Evolutionary conservation across 2,888 invertebrate species (phyloP).

Genomic region (Lasioglossum morio): DNA sequence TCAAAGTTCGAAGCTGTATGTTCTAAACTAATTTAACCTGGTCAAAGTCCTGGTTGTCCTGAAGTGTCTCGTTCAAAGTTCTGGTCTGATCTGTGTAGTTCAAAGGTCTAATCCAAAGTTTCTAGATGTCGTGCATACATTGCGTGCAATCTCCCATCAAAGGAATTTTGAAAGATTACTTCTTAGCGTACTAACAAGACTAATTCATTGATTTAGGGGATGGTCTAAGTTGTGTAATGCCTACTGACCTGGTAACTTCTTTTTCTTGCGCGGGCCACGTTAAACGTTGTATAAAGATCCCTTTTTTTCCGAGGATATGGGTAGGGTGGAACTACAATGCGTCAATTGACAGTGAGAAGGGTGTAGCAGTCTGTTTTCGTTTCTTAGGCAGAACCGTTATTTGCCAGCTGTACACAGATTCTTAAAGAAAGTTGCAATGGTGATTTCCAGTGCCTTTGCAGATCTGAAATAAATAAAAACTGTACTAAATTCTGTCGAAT

Average conservation of each 20-base stretch:
- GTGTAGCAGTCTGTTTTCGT: not conserved
- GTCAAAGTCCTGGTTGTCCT: not conserved
- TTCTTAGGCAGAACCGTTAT: not conserved
- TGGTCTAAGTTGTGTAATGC: not conserved
- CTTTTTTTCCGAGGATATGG: not conserved
- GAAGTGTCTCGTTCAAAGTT: not conserved
- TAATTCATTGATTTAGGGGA: not conserved
- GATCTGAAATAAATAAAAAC: too few species aligned
- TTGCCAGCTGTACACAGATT: not conserved
- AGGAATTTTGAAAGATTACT: not conserved
- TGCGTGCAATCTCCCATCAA: not conserved
- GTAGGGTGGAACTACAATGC: not conserved
- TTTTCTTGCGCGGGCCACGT: not conserved
- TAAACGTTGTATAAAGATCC: not conserved
- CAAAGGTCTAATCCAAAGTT: not conserved
- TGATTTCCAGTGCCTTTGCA: too few species aligned
- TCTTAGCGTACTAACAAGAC: not conserved
- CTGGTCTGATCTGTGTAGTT: not conserved
- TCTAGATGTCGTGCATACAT: not conserved
- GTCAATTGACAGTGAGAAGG: not conserved
- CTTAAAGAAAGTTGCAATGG: not conserved
- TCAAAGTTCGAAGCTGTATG: not conserved
- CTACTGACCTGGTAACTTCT: not conserved
- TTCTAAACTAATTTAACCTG: conserved; percentile 3
- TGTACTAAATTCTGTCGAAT: too few species aligned